Evolutionary conservation across 2,888 invertebrate genomes (phyloP), one percentile per base, ranked within the genome.

Genomic region (Tachina grossa): DNA sequence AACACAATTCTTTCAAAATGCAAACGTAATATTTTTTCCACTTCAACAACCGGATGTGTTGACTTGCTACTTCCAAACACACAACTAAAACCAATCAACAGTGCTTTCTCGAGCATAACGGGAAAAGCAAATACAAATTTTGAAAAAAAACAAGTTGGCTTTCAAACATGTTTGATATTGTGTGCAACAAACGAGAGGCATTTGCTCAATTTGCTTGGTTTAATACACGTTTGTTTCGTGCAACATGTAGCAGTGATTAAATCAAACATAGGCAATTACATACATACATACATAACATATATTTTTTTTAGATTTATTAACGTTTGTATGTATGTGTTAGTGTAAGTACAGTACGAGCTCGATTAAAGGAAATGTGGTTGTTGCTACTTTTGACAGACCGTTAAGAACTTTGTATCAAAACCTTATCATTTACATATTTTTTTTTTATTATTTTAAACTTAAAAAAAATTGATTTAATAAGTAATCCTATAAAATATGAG

Each of bases 21-120:
- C 39, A 41, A 22, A 19, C 68, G 71, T 55, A 39, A 19, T 13
- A 55, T n/a, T 41, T 16, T 78, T 76, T 71, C 85, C 83, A 65
- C 71, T 80, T 22, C 83, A 75, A 83, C 75, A 85, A 85, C 85
- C 85, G 83, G 85, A 83, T 83, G 65, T 85, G 85, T 83, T 85
- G 55, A 45, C 79, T 80, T 79, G 68, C 14, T 72, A 19, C 43
- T 22, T 1, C 45, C 31, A 76, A 66, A 82, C 83, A 83, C 83
- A 63, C 83, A 80, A 85, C 85, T 85, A 57, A 85, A 68, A 41
- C 19, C 51, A 43, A 43, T 11, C 22, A 82, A 61, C 43, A 59
- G 51, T n/a, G 11, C 43, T 5, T 14, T 14, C 10, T 13, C 16
- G 13, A 9, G 45, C 57, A 47, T 43, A 75, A 51, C 31, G 11